Percentiles rank a stretch among this genome's conserved stretches.
These are phyloP conservation scores for Carcinoscorpius rotundicauda DNA, from an alignment of 1,140 invertebrate species.

Conservation along the genomic window DNA sequence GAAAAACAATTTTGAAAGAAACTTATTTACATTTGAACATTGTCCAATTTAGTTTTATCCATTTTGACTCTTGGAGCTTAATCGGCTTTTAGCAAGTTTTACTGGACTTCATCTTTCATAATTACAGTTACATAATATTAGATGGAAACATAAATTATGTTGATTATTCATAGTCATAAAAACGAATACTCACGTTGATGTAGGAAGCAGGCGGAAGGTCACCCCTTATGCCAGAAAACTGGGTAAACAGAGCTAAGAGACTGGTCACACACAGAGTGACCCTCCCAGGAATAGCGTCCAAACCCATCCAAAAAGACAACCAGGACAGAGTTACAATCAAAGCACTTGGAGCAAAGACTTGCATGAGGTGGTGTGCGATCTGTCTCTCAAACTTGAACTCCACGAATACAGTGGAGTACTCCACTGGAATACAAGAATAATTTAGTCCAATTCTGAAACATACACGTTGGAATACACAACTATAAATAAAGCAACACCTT, in stretches of 20 bases:
- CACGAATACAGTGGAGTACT: slow-evolving; percentile 58
- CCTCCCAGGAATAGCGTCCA: slow-evolving; percentile 69
- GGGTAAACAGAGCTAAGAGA: slow-evolving; percentile 65
- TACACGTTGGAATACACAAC: too few species aligned
- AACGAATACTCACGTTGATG: slow-evolving; percentile 44
- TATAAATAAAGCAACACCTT: too few species aligned
- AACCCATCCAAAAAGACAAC: slow-evolving; percentile 76
- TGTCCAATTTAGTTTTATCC: too few species aligned
- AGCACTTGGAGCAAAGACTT: slow-evolving; percentile 73
- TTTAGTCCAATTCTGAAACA: too few species aligned
- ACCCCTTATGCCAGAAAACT: slow-evolving; percentile 62
- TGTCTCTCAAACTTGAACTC: slow-evolving; percentile 69
- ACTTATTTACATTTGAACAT: too few species aligned
- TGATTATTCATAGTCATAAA: too few species aligned
- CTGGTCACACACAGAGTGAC: slow-evolving; percentile 70
- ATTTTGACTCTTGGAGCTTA: too few species aligned
- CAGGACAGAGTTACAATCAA: slow-evolving; percentile 74
- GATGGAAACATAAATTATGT: too few species aligned
- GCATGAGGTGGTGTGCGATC: slow-evolving; percentile 73
- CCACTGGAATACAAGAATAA: slow-evolving; percentile 26
- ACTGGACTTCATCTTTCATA: too few species aligned
- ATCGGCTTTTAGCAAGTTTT: too few species aligned
- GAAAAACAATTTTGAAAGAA: too few species aligned
- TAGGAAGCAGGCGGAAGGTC: slow-evolving; percentile 71
- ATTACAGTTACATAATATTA: too few species aligned